Evolutionary conservation across 2,797 vertebrate species (phyloP), one percentile per base, ranked within the genome.

Genomic region (Chelon labrosus): DNA sequence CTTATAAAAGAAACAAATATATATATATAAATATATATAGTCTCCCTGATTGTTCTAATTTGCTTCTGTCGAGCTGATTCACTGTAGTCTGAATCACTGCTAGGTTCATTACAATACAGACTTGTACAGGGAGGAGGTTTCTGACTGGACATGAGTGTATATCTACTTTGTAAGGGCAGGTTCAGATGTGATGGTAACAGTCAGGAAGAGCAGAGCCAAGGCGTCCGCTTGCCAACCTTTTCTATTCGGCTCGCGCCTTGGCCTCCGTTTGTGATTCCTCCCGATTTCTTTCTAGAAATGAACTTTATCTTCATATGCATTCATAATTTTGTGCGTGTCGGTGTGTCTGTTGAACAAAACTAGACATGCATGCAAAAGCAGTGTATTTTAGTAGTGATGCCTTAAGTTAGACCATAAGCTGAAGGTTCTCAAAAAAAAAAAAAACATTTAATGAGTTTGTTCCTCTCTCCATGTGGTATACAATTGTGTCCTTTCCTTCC

Each of bases 361-460:
- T 92, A 93, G 93, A 94, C 93, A 94, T 94, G 93, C 93, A 94
- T 94, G 93, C 93, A 91, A 92, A 91, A 93, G 83, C 90, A 84
- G 90, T 93, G 91, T 93, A 93, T 92, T 94, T 94, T 91, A 91
- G 89, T 94, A 93, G 92, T 91, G 88, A 92, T 92, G 91, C 92
- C 94, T 94, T 93, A 94, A 93, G 88, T 92, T 93, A 93, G 91
- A 91, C 90, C 91, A 93, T 92, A 91, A 89, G 81, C 92, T 93
- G 92, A 92, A 92, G 90, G 91, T 90, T 93, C 86, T 90, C 86
- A 88, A 62, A 73, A 79, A 73, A 77, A 79, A 83, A 87, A 82
- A 78, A 89, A 87, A 88, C 76, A 89, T 88, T 88, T 82, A 89
- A 84, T 86, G 80, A 90, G 90, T 93, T 93, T 93, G 89, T 93